Conservation (phyloP, 1,140 invertebrate species). For the Leptinotarsa defecta region DNA sequence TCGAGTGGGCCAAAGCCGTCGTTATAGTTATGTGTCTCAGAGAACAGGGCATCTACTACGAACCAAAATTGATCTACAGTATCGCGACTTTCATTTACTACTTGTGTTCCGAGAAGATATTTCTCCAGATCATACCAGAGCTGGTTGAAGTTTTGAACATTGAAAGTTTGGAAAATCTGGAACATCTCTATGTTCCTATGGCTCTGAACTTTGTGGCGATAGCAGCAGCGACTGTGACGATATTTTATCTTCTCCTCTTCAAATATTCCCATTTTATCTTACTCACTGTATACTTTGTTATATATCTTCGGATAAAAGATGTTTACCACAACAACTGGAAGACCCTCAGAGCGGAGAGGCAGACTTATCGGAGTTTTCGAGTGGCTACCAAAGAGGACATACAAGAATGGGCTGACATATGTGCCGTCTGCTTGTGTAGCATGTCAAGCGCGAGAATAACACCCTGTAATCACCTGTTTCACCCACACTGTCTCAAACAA, state of each 20-base stretch:
- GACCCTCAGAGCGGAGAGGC: slow-evolving; percentile 63
- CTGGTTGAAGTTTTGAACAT: slow-evolving; percentile 62
- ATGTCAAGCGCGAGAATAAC: slow-evolving; percentile 73
- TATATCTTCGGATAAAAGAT: slow-evolving; percentile 68
- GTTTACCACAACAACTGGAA: slow-evolving; percentile 61
- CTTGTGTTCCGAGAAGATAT: slow-evolving; percentile 63
- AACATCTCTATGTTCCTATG: slow-evolving; percentile 67
- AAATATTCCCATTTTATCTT: slow-evolving; percentile 48
- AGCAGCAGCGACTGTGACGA: slow-evolving; percentile 55
- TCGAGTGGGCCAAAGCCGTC: slow-evolving; percentile 80
- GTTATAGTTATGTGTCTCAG: slow-evolving; percentile 73
- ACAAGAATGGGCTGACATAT: slow-evolving; percentile 70
- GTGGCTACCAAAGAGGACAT: slow-evolving; percentile 69
- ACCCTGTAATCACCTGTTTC: slow-evolving; percentile 76
- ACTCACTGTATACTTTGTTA: slow-evolving; percentile 66
- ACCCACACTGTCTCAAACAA: slow-evolving; percentile 71
- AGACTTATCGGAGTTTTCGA: slow-evolving; percentile 65
- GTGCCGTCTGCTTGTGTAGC: slow-evolving; percentile 71
- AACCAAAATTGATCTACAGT: slow-evolving; percentile 66
- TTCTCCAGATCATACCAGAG: slow-evolving; percentile 63
- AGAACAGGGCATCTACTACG: slow-evolving; percentile 75
- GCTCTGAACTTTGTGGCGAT: slow-evolving; percentile 61
- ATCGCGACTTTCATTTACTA: slow-evolving; percentile 67
- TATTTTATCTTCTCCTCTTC: slow-evolving; percentile 31
- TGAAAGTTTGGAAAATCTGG: slow-evolving; percentile 67